phyloP scores from a whole-genome alignment of 37 sponge, comb jelly and placozoan genomes.

The Halisarca cf. caerulea region DNA sequence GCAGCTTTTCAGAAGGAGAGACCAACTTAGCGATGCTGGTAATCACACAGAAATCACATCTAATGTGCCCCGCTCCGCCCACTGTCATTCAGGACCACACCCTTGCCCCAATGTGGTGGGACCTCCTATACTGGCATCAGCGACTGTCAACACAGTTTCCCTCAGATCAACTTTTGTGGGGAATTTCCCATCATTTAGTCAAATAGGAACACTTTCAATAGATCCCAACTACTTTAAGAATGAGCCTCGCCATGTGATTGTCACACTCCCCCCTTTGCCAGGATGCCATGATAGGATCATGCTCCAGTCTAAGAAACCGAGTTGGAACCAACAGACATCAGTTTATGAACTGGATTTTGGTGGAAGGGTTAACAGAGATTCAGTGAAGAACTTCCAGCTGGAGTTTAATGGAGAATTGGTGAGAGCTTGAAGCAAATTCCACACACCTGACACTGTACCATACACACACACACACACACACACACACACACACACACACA shows the following conservation, averaged over 20 bases:
- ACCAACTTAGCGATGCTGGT: not conserved
- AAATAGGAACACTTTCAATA: slow-evolving; percentile 31
- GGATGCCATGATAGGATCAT: not conserved
- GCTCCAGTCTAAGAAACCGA: slow-evolving; percentile 37
- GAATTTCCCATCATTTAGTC: not conserved
- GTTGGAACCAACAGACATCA: slow-evolving; percentile 37
- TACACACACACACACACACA: no score
- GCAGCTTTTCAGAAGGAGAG: not conserved
- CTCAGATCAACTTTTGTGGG: not conserved
- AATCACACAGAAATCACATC: not conserved
- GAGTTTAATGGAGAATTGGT: slow-evolving; percentile 43
- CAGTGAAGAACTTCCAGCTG: slow-evolving; percentile 63
- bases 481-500: no score
- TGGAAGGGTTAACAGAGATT: slow-evolving; percentile 48
- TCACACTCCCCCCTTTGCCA: not conserved
- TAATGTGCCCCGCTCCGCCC: not conserved
- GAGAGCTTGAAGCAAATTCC: no score
- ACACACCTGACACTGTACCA: no score
- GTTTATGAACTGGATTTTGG: slow-evolving; percentile 58
- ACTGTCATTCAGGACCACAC: not conserved
- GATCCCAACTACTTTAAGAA: slow-evolving; percentile 37
- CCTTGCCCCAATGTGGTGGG: no score
- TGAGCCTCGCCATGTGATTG: slow-evolving; percentile 23
- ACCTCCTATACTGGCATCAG: not conserved
- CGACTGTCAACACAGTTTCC: not conserved